phyloP scores from a whole-genome alignment of 2,113 vertebrate species.

The Gobius niger region DNA sequence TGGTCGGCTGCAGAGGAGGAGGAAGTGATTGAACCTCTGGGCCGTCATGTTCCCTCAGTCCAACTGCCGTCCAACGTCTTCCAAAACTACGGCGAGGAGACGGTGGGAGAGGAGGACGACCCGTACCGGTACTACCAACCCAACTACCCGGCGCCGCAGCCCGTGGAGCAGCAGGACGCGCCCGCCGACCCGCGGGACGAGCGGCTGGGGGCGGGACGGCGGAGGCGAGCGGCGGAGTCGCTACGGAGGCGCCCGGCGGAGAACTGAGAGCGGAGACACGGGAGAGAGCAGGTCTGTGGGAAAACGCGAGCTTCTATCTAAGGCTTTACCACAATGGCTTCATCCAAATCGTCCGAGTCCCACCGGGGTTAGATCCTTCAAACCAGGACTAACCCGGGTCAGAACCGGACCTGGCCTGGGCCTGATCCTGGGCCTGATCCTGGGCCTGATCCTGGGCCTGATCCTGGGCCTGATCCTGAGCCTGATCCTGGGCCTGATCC shows the following conservation, averaged over 20 bases:
- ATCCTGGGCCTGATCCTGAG: no score
- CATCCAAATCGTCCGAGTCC: no score
- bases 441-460: no score
- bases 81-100: conserved; percentile 81
- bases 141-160: conserved; percentile 83
- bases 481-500: no score
- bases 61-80: conserved; percentile 82
- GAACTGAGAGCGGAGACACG: neutral
- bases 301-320: no score
- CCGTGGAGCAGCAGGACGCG: conserved; percentile 83
- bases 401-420: no score
- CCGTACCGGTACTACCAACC: conserved; percentile 82
- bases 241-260: neutral
- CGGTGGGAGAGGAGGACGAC: conserved; percentile 78
- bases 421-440: no score
- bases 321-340: no score
- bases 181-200: neutral
- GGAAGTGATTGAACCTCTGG: conserved; percentile 71
- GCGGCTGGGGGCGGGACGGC: conserved; percentile 43
- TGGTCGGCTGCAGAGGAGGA: conserved; percentile 68
- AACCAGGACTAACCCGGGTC: no score
- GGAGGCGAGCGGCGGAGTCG: neutral
- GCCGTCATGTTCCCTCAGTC: conserved; percentile 78
- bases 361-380: no score
- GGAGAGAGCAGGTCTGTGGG: no score